phyloP scores from a whole-genome alignment of 64 coral and sea anemone genomes.

The Montipora efflorescens region DNA sequence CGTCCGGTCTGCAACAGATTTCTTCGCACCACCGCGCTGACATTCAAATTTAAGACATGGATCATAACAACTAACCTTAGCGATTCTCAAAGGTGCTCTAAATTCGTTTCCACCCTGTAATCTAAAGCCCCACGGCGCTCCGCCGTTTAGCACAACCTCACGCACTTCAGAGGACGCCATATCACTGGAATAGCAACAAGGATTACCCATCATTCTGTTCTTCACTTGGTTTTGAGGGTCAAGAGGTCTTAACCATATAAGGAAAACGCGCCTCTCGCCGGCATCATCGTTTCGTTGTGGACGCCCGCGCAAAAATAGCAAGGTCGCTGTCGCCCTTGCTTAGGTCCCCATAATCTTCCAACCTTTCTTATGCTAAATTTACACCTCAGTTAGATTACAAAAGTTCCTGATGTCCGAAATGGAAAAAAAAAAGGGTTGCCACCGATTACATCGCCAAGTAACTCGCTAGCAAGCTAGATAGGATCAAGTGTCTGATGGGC shows the following conservation, averaged over 20 bases:
- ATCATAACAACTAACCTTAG: constrained; percentile 84
- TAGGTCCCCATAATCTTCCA: too few relatives aligned
- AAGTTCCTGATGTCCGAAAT: too few relatives aligned
- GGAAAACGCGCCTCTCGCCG: not conserved
- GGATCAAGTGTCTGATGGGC: too few relatives aligned
- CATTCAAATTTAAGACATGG: not conserved
- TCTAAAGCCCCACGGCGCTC: constrained; percentile 98
- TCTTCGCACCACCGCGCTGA: not conserved
- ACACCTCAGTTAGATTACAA: too few relatives aligned
- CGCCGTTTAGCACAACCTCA: constrained; percentile 88
- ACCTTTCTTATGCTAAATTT: too few relatives aligned
- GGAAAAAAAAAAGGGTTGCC: too few relatives aligned
- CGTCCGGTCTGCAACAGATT: not conserved
- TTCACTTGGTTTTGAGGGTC: constrained; percentile 10
- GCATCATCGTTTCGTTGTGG: too few relatives aligned
- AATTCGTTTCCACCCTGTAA: constrained; percentile 98
- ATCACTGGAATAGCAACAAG: constrained; percentile 52
- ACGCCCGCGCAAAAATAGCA: too few relatives aligned
- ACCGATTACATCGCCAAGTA: too few relatives aligned
- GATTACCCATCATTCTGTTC: constrained; percentile 31
- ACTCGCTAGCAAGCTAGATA: too few relatives aligned
- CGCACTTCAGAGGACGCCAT: constrained; percentile 94
- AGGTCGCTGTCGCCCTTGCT: too few relatives aligned
- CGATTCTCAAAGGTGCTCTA: constrained; percentile 96
- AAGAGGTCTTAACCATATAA: constrained; percentile 25